Evolutionary conservation across 1,140 invertebrate genomes (phyloP).

Genomic region (Cephus cinctus): DNA sequence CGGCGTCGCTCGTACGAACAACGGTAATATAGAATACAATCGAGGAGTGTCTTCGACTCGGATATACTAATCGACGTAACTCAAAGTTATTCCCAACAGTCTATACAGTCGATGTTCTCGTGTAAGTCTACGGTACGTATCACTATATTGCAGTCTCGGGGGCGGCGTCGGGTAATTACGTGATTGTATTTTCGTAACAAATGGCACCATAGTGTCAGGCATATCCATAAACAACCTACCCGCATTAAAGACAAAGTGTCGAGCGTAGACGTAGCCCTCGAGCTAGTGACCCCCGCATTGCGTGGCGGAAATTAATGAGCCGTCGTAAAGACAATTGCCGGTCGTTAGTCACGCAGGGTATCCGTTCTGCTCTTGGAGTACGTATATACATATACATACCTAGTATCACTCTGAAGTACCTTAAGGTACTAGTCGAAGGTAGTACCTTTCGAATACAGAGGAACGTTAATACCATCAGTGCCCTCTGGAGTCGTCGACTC

Average conservation of each 20-base stretch:
- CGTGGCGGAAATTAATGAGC: constrained; percentile 34
- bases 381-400: constrained; percentile 1
- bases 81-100: too few relatives aligned
- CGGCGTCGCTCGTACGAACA: too few relatives aligned
- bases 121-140: too few relatives aligned
- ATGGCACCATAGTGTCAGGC: constrained; percentile 7
- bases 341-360: constrained; percentile 29
- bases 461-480: background rate
- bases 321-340: constrained; percentile 34
- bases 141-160: too few relatives aligned
- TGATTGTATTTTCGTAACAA: constrained; percentile 10
- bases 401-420: background rate
- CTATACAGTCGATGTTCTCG: too few relatives aligned
- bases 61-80: too few relatives aligned
- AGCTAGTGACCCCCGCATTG: constrained; percentile 20
- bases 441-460: background rate
- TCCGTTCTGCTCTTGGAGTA: constrained; percentile 3
- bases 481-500: too few relatives aligned
- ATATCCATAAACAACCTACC: constrained; percentile 7
- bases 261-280: constrained; percentile 12
- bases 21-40: too few relatives aligned
- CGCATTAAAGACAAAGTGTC: constrained; percentile 26
- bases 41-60: too few relatives aligned
- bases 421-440: background rate
- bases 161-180: constrained; percentile 4